phyloP scores from a whole-genome alignment of 1,140 invertebrate species.

The Chrysomallon squamiferum region DNA sequence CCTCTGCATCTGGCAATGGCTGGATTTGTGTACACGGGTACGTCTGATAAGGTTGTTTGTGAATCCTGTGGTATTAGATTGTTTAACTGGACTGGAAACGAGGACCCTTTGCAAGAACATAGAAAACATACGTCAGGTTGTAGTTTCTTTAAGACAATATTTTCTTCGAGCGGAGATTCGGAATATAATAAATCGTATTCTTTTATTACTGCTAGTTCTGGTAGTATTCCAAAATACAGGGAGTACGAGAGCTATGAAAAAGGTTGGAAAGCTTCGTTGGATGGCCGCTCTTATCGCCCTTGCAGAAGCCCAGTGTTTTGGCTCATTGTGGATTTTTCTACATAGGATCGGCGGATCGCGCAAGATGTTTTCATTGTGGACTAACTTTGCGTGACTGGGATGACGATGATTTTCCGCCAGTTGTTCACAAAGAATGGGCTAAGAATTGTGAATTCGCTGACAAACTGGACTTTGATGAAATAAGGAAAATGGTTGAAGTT shows the following conservation, averaged over 20 bases:
- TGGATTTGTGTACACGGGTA: no score
- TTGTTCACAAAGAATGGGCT: background rate
- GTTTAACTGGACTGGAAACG: background rate
- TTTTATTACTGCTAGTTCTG: no score
- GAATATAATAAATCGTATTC: no score
- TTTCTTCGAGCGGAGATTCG: no score
- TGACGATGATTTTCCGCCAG: slow-evolving; percentile 1
- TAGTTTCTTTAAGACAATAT: background rate
- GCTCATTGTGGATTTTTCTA: slow-evolving; percentile 70
- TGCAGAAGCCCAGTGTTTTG: slow-evolving; percentile 76
- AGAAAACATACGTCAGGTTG: background rate
- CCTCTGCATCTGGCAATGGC: no score
- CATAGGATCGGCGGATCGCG: slow-evolving; percentile 1
- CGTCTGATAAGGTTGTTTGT: background rate
- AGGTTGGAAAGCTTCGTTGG: slow-evolving; percentile 50
- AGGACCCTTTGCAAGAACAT: background rate
- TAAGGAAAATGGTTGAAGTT: no score
- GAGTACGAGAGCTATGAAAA: no score
- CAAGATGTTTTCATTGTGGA: slow-evolving; percentile 4
- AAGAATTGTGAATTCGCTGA: background rate
- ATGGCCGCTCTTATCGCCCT: slow-evolving; percentile 64
- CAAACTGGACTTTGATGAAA: no score
- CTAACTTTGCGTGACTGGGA: slow-evolving; percentile 7
- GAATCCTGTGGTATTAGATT: background rate
- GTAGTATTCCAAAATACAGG: no score